Evolutionary conservation across 2,113 vertebrate species (phyloP).

Genomic region (Micronisus gabar): DNA sequence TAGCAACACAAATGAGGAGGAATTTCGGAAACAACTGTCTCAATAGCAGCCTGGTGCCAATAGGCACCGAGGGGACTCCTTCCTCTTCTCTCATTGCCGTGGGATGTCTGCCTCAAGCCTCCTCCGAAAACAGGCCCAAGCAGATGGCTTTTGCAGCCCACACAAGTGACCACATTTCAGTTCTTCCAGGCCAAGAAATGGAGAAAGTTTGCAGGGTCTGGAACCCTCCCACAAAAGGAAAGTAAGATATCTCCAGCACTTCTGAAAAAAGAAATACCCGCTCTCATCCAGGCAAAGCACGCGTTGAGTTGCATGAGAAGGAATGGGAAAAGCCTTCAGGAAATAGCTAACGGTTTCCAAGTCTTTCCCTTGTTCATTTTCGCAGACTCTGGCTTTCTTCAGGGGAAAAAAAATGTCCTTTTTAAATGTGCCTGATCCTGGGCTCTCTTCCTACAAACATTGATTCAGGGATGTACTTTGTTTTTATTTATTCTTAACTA

Average conservation of each 20-base stretch:
- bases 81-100: not conserved
- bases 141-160: not conserved
- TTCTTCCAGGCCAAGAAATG: not conserved
- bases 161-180: not conserved
- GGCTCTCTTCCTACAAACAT: conserved; percentile 23
- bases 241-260: not conserved
- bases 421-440: not conserved
- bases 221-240: not conserved
- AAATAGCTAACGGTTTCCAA: conserved; percentile 50
- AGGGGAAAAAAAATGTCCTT: not conserved
- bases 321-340: conserved; percentile 43
- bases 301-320: not conserved
- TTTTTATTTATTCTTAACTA: conserved; percentile 24
- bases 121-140: not conserved
- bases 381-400: conserved; percentile 31
- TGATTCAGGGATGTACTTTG: conserved; percentile 29
- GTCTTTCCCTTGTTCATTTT: conserved; percentile 32
- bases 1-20: not conserved
- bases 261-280: not conserved
- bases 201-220: not conserved
- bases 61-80: not conserved
- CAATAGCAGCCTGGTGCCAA: not conserved
- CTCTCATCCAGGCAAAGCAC: not conserved
- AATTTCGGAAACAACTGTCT: not conserved
- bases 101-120: not conserved